phyloP scores from a whole-genome alignment of 2,113 vertebrate genomes.

The Oreochromis aureus region DNA sequence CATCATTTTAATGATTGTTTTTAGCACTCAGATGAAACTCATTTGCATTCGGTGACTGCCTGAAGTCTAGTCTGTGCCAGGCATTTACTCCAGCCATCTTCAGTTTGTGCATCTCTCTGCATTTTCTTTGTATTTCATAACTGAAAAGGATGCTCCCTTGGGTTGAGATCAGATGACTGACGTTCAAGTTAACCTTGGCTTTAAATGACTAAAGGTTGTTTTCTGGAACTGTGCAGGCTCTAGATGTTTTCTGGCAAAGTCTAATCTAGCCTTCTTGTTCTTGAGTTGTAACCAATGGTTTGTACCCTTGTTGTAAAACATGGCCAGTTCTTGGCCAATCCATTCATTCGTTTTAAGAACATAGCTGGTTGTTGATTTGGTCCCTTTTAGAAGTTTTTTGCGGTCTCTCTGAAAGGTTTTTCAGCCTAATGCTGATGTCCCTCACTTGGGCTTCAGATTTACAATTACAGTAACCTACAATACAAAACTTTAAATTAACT shows the following conservation, averaged over 20 bases:
- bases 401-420: not conserved
- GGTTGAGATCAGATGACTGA: not conserved
- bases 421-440: not conserved
- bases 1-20: not conserved
- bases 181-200: not conserved
- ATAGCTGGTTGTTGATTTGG: not conserved
- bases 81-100: not conserved
- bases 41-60: not conserved
- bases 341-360: not conserved
- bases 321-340: not conserved
- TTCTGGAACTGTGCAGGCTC: not conserved
- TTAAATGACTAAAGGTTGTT: not conserved
- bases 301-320: not conserved
- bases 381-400: too few species aligned
- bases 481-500: not conserved
- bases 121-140: not conserved
- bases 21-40: not conserved
- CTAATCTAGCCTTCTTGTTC: not conserved
- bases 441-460: not conserved
- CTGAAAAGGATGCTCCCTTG: not conserved
- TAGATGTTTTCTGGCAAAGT: not conserved
- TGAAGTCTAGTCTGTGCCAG: not conserved
- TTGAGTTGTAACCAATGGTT: not conserved
- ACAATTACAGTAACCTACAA: not conserved
- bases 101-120: not conserved